Conservation (phyloP, 2,797 vertebrate genomes). For the Aeoliscus strigatus region DNA sequence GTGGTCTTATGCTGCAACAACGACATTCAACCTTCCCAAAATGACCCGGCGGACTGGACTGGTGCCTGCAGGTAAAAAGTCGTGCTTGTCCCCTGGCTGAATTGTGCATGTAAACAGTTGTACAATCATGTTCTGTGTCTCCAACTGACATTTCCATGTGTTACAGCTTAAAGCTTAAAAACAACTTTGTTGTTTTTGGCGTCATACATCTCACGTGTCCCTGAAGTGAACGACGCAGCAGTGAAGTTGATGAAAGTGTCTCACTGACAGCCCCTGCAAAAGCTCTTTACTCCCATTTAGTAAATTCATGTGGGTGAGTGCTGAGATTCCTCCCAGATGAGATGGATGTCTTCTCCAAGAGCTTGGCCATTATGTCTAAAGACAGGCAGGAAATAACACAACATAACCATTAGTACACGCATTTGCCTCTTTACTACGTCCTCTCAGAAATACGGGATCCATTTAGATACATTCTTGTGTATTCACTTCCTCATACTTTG, state of each 20-base stretch:
- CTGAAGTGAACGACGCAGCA: background rate
- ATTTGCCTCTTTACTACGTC: slow-evolving; percentile 43
- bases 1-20: too few relatives aligned
- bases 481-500: slow-evolving; percentile 37
- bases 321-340: slow-evolving; percentile 22
- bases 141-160: slow-evolving; percentile 17
- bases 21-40: too few relatives aligned
- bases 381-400: slow-evolving; percentile 43
- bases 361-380: slow-evolving; percentile 51
- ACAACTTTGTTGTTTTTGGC: too few relatives aligned
- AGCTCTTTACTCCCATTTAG: slow-evolving; percentile 40
- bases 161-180: too few relatives aligned
- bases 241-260: slow-evolving; percentile 17
- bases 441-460: slow-evolving; percentile 24
- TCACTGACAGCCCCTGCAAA: slow-evolving; percentile 7
- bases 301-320: slow-evolving; percentile 8
- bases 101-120: slow-evolving; percentile 19
- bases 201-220: too few relatives aligned
- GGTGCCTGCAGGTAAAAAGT: too few relatives aligned
- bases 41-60: slow-evolving; percentile 11
- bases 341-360: slow-evolving; percentile 26
- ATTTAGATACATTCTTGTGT: slow-evolving; percentile 39
- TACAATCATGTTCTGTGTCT: slow-evolving; percentile 4
- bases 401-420: slow-evolving; percentile 61
- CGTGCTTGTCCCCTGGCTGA: too few relatives aligned